Evolutionary conservation across 2,113 vertebrate species (phyloP).

Genomic region (Baryphthengus martii): DNA sequence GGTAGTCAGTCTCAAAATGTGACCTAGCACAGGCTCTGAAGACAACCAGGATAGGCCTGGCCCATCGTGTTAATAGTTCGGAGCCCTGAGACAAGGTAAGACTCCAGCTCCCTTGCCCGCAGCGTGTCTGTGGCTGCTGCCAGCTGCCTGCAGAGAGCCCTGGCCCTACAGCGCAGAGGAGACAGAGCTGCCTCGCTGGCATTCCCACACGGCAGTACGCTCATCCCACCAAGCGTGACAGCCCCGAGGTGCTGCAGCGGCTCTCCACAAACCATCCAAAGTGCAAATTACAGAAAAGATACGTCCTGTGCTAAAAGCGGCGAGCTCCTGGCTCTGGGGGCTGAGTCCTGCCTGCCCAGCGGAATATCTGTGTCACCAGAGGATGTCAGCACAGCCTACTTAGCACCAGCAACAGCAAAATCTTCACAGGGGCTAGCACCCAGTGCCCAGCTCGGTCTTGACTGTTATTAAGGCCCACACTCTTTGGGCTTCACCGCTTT

Average conservation of each 20-base stretch:
- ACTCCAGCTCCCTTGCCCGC: neutral
- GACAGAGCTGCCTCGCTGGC: neutral
- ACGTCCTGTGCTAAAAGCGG: accelerated
- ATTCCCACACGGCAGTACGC: neutral
- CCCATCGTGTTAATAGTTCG: neutral
- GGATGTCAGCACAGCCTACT: neutral
- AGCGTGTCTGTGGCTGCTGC: neutral
- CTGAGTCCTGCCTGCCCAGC: neutral
- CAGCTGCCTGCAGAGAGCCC: neutral
- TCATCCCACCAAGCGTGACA: accelerated
- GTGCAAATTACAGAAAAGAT: neutral
- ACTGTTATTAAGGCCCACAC: accelerated
- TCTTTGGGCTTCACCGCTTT: neutral
- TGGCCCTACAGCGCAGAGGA: neutral
- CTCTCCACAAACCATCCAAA: neutral
- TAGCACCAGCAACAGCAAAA: neutral
- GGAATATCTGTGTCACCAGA: neutral
- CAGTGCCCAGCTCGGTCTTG: neutral
- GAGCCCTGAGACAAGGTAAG: neutral
- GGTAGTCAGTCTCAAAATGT: neutral
- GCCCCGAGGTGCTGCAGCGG: neutral
- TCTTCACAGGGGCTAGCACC: neutral
- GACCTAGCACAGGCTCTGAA: neutral
- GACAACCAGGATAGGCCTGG: accelerated
- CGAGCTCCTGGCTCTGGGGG: accelerated